Evolutionary conservation across 2,888 invertebrate species (phyloP), one percentile per base, ranked within the genome.

Genomic region (Dastarcus helophoroides): DNA sequence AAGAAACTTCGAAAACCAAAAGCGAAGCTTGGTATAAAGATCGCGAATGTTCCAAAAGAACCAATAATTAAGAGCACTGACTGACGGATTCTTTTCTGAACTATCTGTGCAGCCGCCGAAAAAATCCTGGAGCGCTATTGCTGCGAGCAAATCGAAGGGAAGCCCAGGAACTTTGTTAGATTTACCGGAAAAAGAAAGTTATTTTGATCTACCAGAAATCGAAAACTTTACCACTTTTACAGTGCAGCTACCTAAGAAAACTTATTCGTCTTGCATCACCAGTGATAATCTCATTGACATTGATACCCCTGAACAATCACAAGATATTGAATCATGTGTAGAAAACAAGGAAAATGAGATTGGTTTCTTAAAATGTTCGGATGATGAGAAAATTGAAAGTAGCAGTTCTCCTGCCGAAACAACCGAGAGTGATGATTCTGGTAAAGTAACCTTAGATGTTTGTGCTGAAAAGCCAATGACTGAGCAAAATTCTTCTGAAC

Each of bases 311-410:
- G 11, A n/a, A n/a, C n/a, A n/a, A n/a, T n/a, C n/a, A n/a, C n/a
- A n/a, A n/a, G n/a, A n/a, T n/a, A n/a, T n/a, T n/a, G n/a, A n/a
- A n/a, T n/a, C n/a, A n/a, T n/a, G n/a, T n/a, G n/a, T n/a, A n/a
- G n/a, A n/a, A n/a, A n/a, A n/a, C n/a, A n/a, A 38, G 26, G 46
- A 42, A 26, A 41, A 37, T n/a, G n/a, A n/a, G n/a, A n/a, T n/a
- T n/a, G n/a, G n/a, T n/a, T n/a, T n/a, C n/a, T n/a, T 69, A 36
- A 71, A 71, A 45, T 69, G 68, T 1, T 71, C 70, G 0, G 73
- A 73, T 38, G 73, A 73, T 29, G 71, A 71, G 36, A 67, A 63
- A 36, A 53, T 62, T 2, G 65, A 68, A 17, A 66, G 66, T 2
- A 40, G 65, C 6, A 54, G 65, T 38, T 70, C 71, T 1, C 58